A percentile compares a stretch with the other conserved stretches of the same genome.
phyloP scores from a whole-genome alignment of 2,113 vertebrate genomes.

The Plecturocebus donacophilus region DNA sequence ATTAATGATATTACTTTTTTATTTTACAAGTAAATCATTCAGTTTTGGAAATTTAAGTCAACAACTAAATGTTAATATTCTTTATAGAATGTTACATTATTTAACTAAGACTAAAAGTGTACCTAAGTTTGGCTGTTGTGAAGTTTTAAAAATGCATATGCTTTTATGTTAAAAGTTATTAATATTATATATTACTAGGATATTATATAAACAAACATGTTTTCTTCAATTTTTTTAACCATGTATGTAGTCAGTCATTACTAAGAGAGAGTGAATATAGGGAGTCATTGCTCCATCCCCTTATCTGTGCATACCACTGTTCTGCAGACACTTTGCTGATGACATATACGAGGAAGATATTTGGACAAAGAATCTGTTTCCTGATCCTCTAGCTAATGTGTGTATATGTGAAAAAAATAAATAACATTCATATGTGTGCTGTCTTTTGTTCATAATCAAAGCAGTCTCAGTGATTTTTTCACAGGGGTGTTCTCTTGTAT shows the following conservation, averaged over 20 bases:
- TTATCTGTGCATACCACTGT: background rate
- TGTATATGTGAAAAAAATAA: background rate
- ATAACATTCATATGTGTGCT: background rate
- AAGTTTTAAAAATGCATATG: background rate
- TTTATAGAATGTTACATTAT: background rate
- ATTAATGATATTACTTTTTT: slow-evolving; percentile 2
- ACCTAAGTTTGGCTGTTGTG: background rate
- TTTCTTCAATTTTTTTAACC: background rate
- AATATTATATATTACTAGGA: background rate
- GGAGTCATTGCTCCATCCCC: background rate
- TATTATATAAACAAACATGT: background rate
- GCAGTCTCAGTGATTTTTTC: background rate
- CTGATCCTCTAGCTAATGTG: background rate
- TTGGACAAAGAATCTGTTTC: background rate
- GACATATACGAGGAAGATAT: background rate
- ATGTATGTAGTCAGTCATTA: background rate
- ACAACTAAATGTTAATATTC: background rate
- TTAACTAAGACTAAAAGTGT: background rate
- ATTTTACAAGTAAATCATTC: background rate
- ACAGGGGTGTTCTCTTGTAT: background rate
- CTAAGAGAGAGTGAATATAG: background rate
- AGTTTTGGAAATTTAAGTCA: background rate
- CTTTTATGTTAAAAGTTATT: background rate
- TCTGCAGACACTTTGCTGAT: background rate
- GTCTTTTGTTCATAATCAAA: background rate